Evolutionary conservation across 2,888 invertebrate genomes (phyloP), one percentile per base, ranked within the genome.

Genomic region (Aleiodes leptofemur): DNA sequence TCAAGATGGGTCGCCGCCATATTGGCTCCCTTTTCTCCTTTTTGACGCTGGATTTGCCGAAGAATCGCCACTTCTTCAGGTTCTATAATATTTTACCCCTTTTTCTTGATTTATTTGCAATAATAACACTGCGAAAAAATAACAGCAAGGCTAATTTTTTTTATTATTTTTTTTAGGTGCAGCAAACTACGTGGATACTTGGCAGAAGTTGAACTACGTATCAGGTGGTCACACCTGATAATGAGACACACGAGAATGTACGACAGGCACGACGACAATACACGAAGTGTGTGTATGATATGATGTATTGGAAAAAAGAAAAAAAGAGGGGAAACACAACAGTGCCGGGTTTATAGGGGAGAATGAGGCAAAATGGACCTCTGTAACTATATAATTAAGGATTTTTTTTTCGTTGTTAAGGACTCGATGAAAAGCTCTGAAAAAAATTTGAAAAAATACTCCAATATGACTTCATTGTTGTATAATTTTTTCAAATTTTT

Each of bases 1-100:
- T 80, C 92, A 89, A 91, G 91, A 89, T 57, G 92, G 53, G 86
- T 87, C 74, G 86, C 83, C 79, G 87, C 85, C 88, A 88, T 89
- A 78, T 79, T 86, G 64, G 34, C 34, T 7, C 14, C 59, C 59
- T 38, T 2, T 31, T 57, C 9, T 59, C 1, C 7, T n/a, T 59
- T 13, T 38, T n/a, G 3, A 4, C n/a, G 13, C 29, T 57, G 57
- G 13, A 43, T 9, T 55, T 16, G 55, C 8, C 4, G 55, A 11
- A 55, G 55, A 55, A n/a, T 55, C 13, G n/a, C 14, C 14, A 55
- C 55, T 51, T 6, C 51, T 8, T 13, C 2, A 2, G 11, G 1
- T 51, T 14, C 4, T 14, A 13, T 4, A 9, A 7, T 13, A 1
- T 64, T 48, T 16, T 48, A 4, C 3, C 8, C 7, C 14, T 64